Percentiles rank a stretch among this genome's conserved stretches.
These are phyloP conservation scores for Chunga burmeisteri DNA, from an alignment of 2,113 vertebrate species.

Conservation along the genomic window DNA sequence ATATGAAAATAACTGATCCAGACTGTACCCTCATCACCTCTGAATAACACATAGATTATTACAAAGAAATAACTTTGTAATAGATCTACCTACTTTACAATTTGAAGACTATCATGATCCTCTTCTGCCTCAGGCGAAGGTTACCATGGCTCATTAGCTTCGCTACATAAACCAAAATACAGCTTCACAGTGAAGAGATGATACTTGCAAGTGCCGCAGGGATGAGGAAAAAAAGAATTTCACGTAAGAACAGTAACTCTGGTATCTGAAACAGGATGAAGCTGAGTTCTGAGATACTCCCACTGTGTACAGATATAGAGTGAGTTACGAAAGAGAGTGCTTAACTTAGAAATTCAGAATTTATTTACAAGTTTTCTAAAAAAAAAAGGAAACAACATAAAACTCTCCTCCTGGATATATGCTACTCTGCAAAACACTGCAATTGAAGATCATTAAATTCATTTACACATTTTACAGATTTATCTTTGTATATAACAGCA, in stretches of 20 bases:
- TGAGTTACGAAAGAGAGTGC: not conserved
- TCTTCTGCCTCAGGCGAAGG: not conserved
- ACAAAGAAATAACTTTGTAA: not conserved
- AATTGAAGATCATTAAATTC: not conserved
- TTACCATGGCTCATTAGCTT: not conserved
- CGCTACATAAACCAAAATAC: not conserved
- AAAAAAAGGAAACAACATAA: not conserved
- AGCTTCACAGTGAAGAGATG: not conserved
- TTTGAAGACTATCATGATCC: not conserved
- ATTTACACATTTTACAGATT: constrained; percentile 22
- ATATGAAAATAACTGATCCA: not conserved
- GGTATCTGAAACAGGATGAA: not conserved
- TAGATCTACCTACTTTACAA: not conserved
- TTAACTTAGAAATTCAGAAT: constrained; percentile 55
- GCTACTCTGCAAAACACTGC: not conserved
- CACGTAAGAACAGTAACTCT: not conserved
- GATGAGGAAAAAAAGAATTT: not conserved
- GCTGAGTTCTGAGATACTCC: not conserved
- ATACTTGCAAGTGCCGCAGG: not conserved
- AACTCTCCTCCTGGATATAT: not conserved
- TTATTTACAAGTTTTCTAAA: constrained; percentile 69
- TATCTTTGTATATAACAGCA: not conserved
- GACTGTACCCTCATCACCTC: not conserved
- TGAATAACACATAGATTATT: not conserved
- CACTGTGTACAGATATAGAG: not conserved